Percentiles rank a stretch among this genome's conserved stretches.
These are phyloP conservation scores for Bilobella aurantiaca DNA, from an alignment of 1,140 invertebrate species.

Conservation along the genomic window DNA sequence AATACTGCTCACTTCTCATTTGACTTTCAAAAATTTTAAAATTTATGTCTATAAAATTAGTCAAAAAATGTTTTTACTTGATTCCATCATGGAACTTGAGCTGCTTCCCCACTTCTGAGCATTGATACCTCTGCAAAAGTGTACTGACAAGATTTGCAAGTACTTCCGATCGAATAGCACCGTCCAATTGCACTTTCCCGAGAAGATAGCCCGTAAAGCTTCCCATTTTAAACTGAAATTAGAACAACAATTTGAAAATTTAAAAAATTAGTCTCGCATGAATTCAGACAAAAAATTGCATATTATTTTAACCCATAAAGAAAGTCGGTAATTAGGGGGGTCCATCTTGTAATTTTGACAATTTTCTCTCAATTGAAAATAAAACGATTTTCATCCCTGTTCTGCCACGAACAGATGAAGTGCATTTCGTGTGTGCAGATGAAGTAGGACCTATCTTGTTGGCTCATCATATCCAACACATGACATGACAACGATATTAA, in stretches of 20 bases:
- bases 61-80: slow-evolving; percentile 20
- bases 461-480: background rate
- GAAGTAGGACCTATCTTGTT: background rate
- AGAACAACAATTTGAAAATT: background rate
- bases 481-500: background rate
- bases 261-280: background rate
- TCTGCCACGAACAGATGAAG: no score
- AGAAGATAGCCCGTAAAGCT: slow-evolving; percentile 32
- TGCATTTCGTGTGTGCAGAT: background rate
- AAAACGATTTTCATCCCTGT: no score
- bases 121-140: slow-evolving; percentile 25
- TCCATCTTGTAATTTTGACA: no score
- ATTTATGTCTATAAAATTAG: background rate
- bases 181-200: slow-evolving; percentile 34
- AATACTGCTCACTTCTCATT: background rate
- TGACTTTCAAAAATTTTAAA: background rate
- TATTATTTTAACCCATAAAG: no score
- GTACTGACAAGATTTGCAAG: slow-evolving; percentile 29
- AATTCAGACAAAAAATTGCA: no score
- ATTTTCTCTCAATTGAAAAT: no score
- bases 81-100: slow-evolving; percentile 29
- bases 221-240: slow-evolving; percentile 18
- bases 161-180: slow-evolving; percentile 32
- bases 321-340: no score
- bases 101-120: slow-evolving; percentile 19